Conservation (phyloP, 30 jellyfish, hydroid and myxozoan genomes). For the Cassiopea andromeda region DNA sequence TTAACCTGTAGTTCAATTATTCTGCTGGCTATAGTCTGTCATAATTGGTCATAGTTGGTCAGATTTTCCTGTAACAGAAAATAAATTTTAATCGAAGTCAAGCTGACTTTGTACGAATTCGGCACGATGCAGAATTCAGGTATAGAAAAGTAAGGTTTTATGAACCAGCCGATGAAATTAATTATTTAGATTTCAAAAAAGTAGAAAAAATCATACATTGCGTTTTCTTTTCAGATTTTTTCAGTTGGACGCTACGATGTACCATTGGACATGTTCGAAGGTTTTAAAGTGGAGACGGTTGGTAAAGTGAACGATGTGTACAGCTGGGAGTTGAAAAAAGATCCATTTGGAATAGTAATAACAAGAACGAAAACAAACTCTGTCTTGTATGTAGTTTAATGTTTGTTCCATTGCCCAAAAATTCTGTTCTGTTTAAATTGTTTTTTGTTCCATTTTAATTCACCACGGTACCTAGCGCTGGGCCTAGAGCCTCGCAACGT, state of each 20-base stretch:
- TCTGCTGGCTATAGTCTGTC: no score
- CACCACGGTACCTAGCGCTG: neutral
- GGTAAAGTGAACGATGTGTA: constrained; percentile 45
- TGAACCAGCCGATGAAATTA: no score
- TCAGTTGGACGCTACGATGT: constrained; percentile 58
- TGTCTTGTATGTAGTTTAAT: constrained; percentile 26
- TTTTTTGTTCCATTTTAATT: neutral
- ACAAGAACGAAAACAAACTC: constrained; percentile 44
- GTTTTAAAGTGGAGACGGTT: constrained; percentile 19
- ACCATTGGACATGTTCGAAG: constrained; percentile 55
- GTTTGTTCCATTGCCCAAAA: neutral
- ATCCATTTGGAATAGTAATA: constrained; percentile 63
- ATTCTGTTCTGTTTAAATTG: neutral
- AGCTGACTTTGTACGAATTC: no score
- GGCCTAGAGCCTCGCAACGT: neutral
- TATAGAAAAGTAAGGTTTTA: no score
- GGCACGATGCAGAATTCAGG: no score
- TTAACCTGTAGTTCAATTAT: no score
- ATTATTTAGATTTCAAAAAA: no score
- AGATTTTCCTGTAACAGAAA: no score
- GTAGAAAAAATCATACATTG: neutral
- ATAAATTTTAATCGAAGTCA: no score
- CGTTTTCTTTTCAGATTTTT: neutral
- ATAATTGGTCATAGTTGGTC: no score
- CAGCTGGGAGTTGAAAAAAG: constrained; percentile 46